Evolutionary conservation across 1,140 invertebrate species (phyloP).

Genomic region (Drepana arcuata): DNA sequence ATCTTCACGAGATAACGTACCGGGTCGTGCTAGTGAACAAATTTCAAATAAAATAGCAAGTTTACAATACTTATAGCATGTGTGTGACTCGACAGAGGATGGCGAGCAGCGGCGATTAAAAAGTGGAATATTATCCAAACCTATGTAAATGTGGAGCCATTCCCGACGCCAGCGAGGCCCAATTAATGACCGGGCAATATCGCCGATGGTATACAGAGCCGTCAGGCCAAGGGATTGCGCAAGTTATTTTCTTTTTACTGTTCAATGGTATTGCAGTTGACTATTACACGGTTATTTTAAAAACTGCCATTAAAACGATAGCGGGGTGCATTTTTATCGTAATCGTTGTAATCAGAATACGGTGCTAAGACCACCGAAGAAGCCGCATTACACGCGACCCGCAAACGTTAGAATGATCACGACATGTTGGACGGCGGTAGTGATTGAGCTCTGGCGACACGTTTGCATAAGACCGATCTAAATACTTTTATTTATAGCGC

Average conservation of each 20-base stretch:
- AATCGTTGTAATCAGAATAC: constrained; percentile 27
- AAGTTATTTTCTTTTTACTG: constrained; percentile 29
- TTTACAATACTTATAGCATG: no score
- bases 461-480: no score
- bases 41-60: constrained; percentile 9
- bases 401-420: not conserved
- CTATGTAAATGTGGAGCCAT: constrained; percentile 22
- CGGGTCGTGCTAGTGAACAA: no score
- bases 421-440: not conserved
- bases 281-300: constrained; percentile 38
- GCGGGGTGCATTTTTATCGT: constrained; percentile 30
- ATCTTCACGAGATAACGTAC: no score
- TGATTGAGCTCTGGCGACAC: not conserved
- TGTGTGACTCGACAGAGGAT: no score
- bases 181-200: constrained; percentile 21
- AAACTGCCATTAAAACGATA: constrained; percentile 29
- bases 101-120: no score
- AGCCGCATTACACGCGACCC: constrained; percentile 7
- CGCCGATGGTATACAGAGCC: constrained; percentile 25
- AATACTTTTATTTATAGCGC: no score
- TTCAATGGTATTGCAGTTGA: constrained; percentile 25
- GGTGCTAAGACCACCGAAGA: constrained; percentile 28
- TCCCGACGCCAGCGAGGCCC: constrained; percentile 3
- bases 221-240: constrained; percentile 16
- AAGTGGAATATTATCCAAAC: no score